A percentile compares a stretch with the other conserved stretches of the same genome.
phyloP scores from a whole-genome alignment of 23 tunicate species.

The Phallusia fumigata region DNA sequence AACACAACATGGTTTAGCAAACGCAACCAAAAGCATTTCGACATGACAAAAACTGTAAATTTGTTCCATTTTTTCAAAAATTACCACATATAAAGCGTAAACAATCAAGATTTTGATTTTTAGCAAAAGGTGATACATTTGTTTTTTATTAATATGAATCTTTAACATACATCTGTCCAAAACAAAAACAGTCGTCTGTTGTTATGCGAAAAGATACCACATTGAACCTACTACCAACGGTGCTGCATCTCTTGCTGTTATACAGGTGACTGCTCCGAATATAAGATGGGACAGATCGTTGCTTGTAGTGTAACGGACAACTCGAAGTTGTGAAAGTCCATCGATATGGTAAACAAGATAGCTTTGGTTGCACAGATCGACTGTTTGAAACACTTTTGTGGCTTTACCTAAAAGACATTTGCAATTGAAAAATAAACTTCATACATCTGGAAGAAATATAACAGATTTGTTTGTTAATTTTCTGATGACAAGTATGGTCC shows the following conservation, averaged over 20 bases:
- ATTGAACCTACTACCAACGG: slow-evolving; percentile 42
- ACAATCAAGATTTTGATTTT: neutral
- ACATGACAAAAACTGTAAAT: neutral
- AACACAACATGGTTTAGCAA: too few species aligned
- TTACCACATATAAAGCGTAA: neutral
- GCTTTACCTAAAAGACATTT: slow-evolving; percentile 56
- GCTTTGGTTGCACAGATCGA: slow-evolving; percentile 72
- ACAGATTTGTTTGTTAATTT: too few species aligned
- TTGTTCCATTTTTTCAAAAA: neutral
- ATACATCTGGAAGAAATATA: too few species aligned
- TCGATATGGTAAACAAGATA: slow-evolving; percentile 70
- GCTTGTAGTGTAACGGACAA: slow-evolving; percentile 66
- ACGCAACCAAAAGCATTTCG: too few species aligned
- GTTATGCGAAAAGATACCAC: neutral
- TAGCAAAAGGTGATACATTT: neutral
- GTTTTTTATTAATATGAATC: too few species aligned
- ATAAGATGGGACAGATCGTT: slow-evolving; percentile 63
- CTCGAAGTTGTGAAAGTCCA: slow-evolving; percentile 56
- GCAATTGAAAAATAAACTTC: too few species aligned
- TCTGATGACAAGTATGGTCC: too few species aligned
- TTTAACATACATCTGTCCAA: too few species aligned
- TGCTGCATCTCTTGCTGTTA: slow-evolving; percentile 80
- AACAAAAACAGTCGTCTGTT: too few species aligned
- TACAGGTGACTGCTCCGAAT: slow-evolving; percentile 68
- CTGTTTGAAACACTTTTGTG: slow-evolving; percentile 60